Conservation (phyloP, 2,797 vertebrate species). For the Sarcophilus harrisii region DNA sequence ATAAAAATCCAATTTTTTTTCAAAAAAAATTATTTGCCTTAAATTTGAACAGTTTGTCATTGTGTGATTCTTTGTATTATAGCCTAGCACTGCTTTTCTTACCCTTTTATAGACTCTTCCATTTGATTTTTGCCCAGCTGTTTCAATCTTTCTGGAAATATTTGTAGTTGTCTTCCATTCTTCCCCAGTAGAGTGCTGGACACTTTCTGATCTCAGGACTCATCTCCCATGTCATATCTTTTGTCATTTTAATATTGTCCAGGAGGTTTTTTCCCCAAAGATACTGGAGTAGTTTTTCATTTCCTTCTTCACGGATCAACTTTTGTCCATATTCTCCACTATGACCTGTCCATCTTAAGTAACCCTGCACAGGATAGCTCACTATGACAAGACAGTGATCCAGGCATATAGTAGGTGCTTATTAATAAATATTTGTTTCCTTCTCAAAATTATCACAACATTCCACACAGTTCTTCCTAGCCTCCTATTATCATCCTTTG, state of each 20-base stretch:
- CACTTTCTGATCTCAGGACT: background rate
- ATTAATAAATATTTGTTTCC: background rate
- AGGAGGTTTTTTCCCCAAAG: background rate
- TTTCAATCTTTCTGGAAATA: background rate
- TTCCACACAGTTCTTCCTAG: background rate
- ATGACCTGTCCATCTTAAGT: background rate
- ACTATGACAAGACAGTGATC: background rate
- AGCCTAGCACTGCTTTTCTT: background rate
- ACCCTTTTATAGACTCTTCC: background rate
- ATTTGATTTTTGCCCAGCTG: background rate
- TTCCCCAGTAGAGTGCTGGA: background rate
- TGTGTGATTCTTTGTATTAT: background rate
- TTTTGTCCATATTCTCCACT: background rate
- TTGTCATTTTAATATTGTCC: background rate
- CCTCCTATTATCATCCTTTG: background rate
- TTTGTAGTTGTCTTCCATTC: background rate
- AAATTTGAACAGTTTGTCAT: background rate
- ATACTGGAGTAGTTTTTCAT: background rate
- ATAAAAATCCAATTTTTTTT: too few species aligned
- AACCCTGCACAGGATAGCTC: background rate
- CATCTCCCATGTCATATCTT: background rate
- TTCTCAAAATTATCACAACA: background rate
- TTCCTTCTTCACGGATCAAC: background rate
- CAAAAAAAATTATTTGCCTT: too few species aligned
- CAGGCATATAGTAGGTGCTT: background rate